phyloP scores from a whole-genome alignment of 2,888 invertebrate species.

The Troides helena region DNA sequence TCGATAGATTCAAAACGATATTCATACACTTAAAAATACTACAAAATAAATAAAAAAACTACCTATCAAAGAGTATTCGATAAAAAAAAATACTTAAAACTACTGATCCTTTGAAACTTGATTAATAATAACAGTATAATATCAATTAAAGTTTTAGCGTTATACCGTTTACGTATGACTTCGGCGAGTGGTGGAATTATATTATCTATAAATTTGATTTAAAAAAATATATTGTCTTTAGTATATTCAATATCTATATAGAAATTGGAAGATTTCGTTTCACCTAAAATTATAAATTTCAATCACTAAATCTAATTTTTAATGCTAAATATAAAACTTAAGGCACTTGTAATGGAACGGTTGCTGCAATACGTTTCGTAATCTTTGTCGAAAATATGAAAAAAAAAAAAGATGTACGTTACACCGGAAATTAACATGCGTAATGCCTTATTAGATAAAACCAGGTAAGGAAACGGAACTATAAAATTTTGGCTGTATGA shows the following conservation, averaged over 20 bases:
- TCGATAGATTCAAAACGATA: no score
- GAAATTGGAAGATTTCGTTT: neutral
- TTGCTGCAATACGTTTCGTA: neutral
- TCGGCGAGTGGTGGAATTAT: no score
- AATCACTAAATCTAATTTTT: neutral
- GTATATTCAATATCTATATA: neutral
- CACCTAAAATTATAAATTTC: neutral
- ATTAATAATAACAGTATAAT: no score
- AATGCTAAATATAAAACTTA: neutral
- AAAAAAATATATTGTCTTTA: neutral
- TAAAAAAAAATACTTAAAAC: neutral
- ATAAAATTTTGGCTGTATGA: no score
- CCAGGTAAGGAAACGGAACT: no score
- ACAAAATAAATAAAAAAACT: no score
- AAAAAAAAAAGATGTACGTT: neutral
- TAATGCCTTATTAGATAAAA: neutral
- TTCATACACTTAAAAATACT: no score
- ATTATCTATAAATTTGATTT: neutral
- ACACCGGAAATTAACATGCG: neutral
- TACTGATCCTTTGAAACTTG: neutral
- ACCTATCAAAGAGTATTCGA: neutral
- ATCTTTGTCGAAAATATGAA: neutral
- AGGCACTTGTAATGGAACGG: neutral
- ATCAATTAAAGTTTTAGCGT: no score
- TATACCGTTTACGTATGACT: no score